A percentile compares a stretch with the other conserved stretches of the same genome.
Evolutionary conservation across 2,888 invertebrate species (phyloP).

Genomic region (Nomada flava): DNA sequence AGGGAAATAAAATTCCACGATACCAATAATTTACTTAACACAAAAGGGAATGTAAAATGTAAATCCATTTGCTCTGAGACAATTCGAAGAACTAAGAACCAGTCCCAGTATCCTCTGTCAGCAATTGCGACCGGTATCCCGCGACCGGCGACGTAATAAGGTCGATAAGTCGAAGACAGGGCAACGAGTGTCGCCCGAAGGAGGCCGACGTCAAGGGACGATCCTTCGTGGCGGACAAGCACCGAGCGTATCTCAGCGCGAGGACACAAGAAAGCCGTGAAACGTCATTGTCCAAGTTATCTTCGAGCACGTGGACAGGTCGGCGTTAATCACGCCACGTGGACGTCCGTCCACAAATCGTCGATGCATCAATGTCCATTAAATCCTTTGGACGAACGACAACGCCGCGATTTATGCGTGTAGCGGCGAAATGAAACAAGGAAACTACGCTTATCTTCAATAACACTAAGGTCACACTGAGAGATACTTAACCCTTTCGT

Average conservation of each 20-base stretch:
- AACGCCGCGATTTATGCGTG: constrained; percentile 1
- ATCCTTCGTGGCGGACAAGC: constrained; percentile 42
- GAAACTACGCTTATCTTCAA: too few relatives aligned
- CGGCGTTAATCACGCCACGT: constrained; percentile 79
- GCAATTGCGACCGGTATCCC: not conserved
- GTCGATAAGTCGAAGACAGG: constrained; percentile 65
- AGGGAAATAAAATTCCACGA: too few relatives aligned
- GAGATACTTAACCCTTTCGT: too few relatives aligned
- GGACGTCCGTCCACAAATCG: constrained; percentile 65
- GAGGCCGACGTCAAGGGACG: constrained; percentile 45
- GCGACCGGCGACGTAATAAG: constrained; percentile 65
- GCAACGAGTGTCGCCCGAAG: constrained; percentile 42
- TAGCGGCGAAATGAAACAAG: not conserved
- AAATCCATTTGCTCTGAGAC: too few relatives aligned
- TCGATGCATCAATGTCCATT: constrained; percentile 82
- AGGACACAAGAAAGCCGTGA: constrained; percentile 55
- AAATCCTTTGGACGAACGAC: constrained; percentile 68
- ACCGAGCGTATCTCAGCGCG: constrained; percentile 47
- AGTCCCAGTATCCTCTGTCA: not conserved
- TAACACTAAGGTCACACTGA: too few relatives aligned
- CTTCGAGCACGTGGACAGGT: constrained; percentile 60
- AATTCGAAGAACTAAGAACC: too few relatives aligned
- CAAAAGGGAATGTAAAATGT: too few relatives aligned
- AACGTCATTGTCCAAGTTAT: constrained; percentile 60
- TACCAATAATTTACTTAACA: too few relatives aligned